phyloP scores from a whole-genome alignment of 2,797 vertebrate species.

The Micropoecilia bifurca region DNA sequence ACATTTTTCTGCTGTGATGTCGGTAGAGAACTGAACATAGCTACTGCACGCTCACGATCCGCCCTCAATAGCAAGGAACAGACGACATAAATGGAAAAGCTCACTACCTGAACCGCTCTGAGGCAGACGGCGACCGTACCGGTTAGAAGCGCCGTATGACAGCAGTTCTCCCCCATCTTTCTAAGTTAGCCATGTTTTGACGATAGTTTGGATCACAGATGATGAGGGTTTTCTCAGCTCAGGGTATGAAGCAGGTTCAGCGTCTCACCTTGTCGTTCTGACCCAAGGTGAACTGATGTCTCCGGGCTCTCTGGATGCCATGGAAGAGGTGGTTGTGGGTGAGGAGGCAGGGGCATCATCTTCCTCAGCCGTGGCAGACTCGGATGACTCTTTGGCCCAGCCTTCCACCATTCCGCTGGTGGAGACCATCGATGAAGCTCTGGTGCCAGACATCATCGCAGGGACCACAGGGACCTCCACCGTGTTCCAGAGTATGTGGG shows the following conservation, averaged over 20 bases:
- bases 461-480: slow-evolving; percentile 82
- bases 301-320: slow-evolving; percentile 87
- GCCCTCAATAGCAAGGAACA: too few relatives aligned
- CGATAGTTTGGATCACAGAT: background rate
- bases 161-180: background rate
- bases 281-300: slow-evolving; percentile 90
- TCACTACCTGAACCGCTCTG: too few relatives aligned
- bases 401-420: slow-evolving; percentile 87
- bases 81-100: too few relatives aligned
- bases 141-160: too few relatives aligned
- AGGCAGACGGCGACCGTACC: too few relatives aligned
- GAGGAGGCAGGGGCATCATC: slow-evolving; percentile 90
- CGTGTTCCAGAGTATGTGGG: slow-evolving; percentile 82
- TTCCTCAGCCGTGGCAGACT: slow-evolving; percentile 78
- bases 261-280: background rate
- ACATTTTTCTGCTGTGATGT: too few relatives aligned
- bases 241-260: background rate
- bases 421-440: slow-evolving; percentile 93
- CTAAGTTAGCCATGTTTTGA: background rate
- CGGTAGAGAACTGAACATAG: too few relatives aligned
- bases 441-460: slow-evolving; percentile 93
- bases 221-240: background rate
- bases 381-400: slow-evolving; percentile 90
- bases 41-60: too few relatives aligned
- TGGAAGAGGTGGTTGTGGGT: slow-evolving; percentile 89